phyloP scores from a whole-genome alignment of 2,113 vertebrate genomes.

The Hyaena hyaena region DNA sequence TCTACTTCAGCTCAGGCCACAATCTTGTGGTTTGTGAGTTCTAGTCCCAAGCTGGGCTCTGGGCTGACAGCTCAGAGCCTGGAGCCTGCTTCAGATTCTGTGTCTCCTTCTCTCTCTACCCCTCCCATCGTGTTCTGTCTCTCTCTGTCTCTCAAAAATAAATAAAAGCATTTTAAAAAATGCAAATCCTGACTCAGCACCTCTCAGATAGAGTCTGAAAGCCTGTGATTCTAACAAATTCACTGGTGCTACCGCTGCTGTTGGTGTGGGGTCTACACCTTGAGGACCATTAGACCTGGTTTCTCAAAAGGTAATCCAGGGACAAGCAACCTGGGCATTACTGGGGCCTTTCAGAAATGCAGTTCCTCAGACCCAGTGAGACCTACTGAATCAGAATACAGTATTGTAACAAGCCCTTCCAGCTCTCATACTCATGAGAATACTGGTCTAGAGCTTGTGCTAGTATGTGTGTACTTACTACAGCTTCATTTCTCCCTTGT shows the following conservation, averaged over 20 bases:
- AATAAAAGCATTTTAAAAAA: neutral
- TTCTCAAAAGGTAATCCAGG: neutral
- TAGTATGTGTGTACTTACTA: neutral
- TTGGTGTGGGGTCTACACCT: neutral
- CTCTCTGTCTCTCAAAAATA: no score
- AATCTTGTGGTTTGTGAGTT: no score
- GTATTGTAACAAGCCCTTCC: neutral
- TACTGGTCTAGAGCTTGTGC: neutral
- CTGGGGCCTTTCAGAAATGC: neutral
- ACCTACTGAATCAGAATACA: neutral
- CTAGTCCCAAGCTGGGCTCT: no score
- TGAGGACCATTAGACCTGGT: neutral
- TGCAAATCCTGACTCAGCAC: neutral
- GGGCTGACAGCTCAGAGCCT: no score
- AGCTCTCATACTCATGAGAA: neutral
- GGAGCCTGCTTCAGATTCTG: no score
- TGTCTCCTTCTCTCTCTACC: no score
- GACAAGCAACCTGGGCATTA: neutral
- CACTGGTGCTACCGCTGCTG: neutral
- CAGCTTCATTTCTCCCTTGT: neutral
- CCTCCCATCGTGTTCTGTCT: no score
- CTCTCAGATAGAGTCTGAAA: neutral
- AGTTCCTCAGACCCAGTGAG: neutral
- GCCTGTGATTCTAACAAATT: neutral
- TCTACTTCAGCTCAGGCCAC: no score